Percentiles rank a stretch among this genome's conserved stretches.
Evolutionary conservation across 2,888 invertebrate genomes (phyloP).

Genomic region (Caenorhabditis afra): DNA sequence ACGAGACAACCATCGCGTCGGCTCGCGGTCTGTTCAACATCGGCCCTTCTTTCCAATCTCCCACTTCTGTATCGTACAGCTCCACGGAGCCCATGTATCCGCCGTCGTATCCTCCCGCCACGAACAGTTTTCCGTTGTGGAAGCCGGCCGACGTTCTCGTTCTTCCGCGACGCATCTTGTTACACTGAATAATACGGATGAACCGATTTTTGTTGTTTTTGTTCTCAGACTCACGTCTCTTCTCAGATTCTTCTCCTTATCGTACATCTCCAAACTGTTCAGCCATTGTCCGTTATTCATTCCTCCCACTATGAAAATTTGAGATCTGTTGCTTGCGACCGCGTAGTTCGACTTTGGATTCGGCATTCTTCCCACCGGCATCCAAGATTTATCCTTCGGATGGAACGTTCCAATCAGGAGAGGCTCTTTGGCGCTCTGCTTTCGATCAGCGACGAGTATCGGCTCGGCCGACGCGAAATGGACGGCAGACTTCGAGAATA

Average conservation of each 20-base stretch:
- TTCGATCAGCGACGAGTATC: slow-evolving; percentile 47
- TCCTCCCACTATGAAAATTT: slow-evolving; percentile 57
- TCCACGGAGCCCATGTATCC: slow-evolving; percentile 54
- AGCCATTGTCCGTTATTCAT: slow-evolving; percentile 56
- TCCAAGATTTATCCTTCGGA: slow-evolving; percentile 25
- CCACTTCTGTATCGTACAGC: slow-evolving; percentile 37
- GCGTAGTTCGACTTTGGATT: slow-evolving; percentile 61
- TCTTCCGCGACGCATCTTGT: slow-evolving; percentile 35
- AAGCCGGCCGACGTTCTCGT: slow-evolving; percentile 57
- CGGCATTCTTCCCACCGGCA: slow-evolving; percentile 51
- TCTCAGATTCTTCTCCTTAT: slow-evolving; percentile 49
- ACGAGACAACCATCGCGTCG: slow-evolving; percentile 48
- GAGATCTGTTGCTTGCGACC: slow-evolving; percentile 23
- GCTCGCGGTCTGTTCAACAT: slow-evolving; percentile 29
- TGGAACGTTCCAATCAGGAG: slow-evolving; percentile 53
- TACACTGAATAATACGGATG: slow-evolving; percentile 13
- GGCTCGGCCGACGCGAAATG: slow-evolving; percentile 31
- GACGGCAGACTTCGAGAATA: slow-evolving; percentile 5
- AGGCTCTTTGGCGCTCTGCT: slow-evolving; percentile 53
- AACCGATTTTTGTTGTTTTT: no score
- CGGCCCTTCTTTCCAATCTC: slow-evolving; percentile 48
- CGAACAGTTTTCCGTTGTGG: slow-evolving; percentile 52
- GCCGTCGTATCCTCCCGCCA: slow-evolving; percentile 57
- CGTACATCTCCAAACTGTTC: slow-evolving; percentile 47
- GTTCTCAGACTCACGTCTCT: slow-evolving; percentile 38